These are phyloP conservation scores for Asobara japonica DNA, from an alignment of 1,140 invertebrate genomes.

Conservation along the genomic window DNA sequence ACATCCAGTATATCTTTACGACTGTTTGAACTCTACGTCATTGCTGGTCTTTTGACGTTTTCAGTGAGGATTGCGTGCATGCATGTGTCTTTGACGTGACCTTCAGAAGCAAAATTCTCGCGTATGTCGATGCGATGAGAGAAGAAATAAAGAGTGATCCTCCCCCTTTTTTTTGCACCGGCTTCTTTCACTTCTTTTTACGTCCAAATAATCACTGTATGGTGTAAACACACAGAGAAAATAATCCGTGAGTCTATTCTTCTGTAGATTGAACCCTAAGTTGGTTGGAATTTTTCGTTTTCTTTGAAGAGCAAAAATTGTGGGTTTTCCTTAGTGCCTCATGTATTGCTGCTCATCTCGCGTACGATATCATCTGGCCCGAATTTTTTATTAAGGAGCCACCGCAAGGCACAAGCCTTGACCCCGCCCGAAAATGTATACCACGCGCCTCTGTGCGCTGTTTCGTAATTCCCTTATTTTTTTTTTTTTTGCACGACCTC, in stretches of 20 bases:
- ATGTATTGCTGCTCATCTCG: neutral
- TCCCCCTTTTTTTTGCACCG: neutral
- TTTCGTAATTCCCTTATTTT: slow-evolving; percentile 2
- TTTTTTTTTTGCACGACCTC: slow-evolving; percentile 2
- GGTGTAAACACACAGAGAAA: neutral
- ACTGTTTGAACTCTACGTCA: slow-evolving; percentile 23
- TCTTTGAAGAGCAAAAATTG: neutral
- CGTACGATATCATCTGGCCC: neutral
- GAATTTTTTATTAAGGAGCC: slow-evolving; percentile 20
- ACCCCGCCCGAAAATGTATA: slow-evolving; percentile 24
- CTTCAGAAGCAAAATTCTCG: slow-evolving; percentile 3
- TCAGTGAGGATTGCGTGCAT: slow-evolving; percentile 3
- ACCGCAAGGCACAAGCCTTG: neutral
- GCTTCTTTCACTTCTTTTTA: neutral
- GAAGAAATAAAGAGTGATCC: neutral
- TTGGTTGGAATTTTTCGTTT: neutral
- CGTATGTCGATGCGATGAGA: neutral
- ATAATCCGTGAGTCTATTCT: neutral
- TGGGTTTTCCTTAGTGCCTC: neutral
- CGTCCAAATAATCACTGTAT: neutral
- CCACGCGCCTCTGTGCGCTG: neutral
- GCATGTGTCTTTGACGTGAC: slow-evolving; percentile 2
- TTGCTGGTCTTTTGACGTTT: neutral
- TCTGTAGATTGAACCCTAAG: neutral
- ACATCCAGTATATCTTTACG: slow-evolving; percentile 22